Base-by-base conservation (phyloP, 2,888 invertebrate species). In the Megaustenia siamemsis region DNA sequence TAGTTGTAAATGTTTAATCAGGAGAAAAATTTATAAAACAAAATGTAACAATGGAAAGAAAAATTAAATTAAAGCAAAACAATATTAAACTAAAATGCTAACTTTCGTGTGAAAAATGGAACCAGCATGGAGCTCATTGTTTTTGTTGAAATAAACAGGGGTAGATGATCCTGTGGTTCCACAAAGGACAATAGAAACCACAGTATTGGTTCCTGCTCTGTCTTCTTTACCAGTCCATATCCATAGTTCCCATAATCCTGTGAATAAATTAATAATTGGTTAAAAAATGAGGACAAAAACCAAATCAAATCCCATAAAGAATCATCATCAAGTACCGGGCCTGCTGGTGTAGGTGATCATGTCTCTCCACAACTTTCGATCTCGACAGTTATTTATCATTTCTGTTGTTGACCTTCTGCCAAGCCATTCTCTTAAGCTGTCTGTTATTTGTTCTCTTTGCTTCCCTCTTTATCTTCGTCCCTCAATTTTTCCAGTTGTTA, bases 151-250 rank as follows among this genome's bases (percentile, higher is more conserved):
- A 32, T 88, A 88, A 53, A 90, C 86, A 49, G 91, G 90, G 40
- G 89, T 89, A 6, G 92, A 90, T 76, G 91, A 89, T 21, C 91
- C 91, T 45, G 89, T 90, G 32, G 91, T 87, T 53, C 93, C 93
- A 90, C 91, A 93, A 75, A 92, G 88, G 56, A 91, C 89, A 80
- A 93, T 82, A 78, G 85, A 80, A 8, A 93, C 90, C 24, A 88
- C 87, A 75, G 91, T 91, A 21, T 76, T 85, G 28, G 91, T 90
- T 32, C 90, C 91, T 43, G 90, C 88, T 80, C 89, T 88, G 73
- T 86, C 87, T 76, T 90, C 87, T 28, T 86, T 84, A 21, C 90
- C 91, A 86, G 91, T 91, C 87, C 90, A 88, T 21, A 90, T 82
- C 75, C 83, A 87, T 84, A 45, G 87, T 79, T 89, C 89, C 84